These are phyloP conservation scores for Hofmannophila pseudospretella DNA, from an alignment of 2,888 invertebrate species.

Conservation along the genomic window DNA sequence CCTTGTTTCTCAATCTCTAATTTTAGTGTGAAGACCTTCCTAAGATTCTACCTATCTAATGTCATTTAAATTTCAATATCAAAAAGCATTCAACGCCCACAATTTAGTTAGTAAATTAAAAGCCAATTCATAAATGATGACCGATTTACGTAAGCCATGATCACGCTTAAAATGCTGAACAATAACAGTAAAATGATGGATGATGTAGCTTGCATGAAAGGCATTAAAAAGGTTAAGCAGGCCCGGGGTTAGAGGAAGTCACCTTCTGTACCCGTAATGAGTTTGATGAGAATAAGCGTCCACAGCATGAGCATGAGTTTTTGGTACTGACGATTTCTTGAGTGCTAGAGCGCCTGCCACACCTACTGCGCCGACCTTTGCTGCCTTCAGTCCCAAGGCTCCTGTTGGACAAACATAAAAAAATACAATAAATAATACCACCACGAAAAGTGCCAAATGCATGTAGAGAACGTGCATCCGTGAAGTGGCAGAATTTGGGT, in stretches of 20 bases:
- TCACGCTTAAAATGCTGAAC: too few species aligned
- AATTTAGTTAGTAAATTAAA: too few species aligned
- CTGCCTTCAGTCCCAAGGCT: conserved; percentile 59
- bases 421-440: not conserved
- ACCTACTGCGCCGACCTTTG: conserved; percentile 57
- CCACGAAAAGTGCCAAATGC: too few species aligned
- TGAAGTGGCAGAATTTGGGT: too few species aligned
- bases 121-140: too few species aligned
- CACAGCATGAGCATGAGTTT: conserved; percentile 5
- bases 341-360: conserved; percentile 55
- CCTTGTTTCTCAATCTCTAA: too few species aligned
- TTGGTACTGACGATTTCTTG: conserved; percentile 37
- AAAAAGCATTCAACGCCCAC: too few species aligned
- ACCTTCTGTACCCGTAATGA: conserved; percentile 28
- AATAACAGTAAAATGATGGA: not conserved
- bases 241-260: conserved; percentile 11
- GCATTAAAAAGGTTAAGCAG: conserved; percentile 1
- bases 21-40: too few species aligned
- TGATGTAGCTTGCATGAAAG: not conserved
- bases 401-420: conserved; percentile 25
- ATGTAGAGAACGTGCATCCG: too few species aligned
- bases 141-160: too few species aligned
- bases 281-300: conserved; percentile 8
- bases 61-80: too few species aligned
- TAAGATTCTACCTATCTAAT: too few species aligned